phyloP scores from a whole-genome alignment of 2,797 vertebrate species.

The Bovichtus diacanthus region DNA sequence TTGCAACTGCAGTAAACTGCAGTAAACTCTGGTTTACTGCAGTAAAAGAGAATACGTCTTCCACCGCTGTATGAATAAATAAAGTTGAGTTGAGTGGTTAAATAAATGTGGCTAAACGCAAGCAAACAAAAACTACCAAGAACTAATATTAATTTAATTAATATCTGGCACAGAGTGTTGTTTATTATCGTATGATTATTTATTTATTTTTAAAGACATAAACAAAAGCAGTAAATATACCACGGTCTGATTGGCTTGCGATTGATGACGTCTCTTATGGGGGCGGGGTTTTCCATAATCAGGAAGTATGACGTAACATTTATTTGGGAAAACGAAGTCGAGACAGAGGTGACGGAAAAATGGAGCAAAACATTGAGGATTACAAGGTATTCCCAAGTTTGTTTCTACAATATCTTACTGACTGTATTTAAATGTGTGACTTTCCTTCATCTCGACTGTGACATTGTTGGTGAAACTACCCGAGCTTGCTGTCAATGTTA shows the following conservation, averaged over 20 bases:
- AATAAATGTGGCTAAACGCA: no score
- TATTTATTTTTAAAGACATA: background rate
- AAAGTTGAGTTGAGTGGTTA: no score
- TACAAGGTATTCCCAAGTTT: constrained; percentile 70
- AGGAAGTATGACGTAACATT: constrained; percentile 79
- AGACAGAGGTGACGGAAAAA: constrained; percentile 56
- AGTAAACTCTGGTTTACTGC: no score
- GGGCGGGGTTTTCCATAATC: constrained; percentile 46
- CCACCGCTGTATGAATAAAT: no score
- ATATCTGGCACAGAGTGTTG: background rate
- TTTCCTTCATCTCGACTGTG: rapidly evolving
- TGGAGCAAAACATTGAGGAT: constrained; percentile 75
- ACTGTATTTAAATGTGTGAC: rapidly evolving
- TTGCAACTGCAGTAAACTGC: no score
- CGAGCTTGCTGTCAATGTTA: background rate
- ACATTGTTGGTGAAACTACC: background rate
- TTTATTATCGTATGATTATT: no score
- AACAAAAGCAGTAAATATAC: background rate
- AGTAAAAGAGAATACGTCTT: no score
- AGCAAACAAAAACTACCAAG: no score
- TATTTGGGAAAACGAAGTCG: constrained; percentile 77
- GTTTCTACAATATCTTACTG: rapidly evolving
- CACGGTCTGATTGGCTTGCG: constrained; percentile 34
- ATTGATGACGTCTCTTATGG: rapidly evolving
- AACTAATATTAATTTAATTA: no score